A percentile compares a stretch with the other conserved stretches of the same genome.
These are phyloP conservation scores for Leptosomus discolor DNA, from an alignment of 2,113 vertebrate species.

Conservation along the genomic window DNA sequence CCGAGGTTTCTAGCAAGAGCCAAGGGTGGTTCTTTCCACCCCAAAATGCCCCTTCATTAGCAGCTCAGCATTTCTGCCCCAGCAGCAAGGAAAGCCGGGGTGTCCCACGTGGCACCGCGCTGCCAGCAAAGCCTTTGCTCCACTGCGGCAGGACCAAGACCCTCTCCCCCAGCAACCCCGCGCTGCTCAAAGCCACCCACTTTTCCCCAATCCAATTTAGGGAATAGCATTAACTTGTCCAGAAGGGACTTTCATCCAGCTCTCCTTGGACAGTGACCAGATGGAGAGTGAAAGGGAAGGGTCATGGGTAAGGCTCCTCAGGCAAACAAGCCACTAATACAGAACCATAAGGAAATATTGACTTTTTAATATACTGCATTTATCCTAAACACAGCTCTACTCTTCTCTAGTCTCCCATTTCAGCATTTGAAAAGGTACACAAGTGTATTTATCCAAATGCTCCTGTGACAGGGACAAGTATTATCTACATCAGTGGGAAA, in stretches of 20 bases:
- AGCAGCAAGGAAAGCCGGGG: not conserved
- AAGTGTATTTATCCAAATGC: not conserved
- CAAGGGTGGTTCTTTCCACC: too few species aligned
- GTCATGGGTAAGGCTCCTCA: not conserved
- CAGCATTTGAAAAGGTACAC: not conserved
- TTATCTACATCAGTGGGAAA: not conserved
- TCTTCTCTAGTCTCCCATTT: not conserved
- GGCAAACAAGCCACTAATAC: not conserved
- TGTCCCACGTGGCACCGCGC: fast-evolving
- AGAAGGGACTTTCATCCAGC: not conserved
- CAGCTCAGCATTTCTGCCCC: not conserved
- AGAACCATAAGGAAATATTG: not conserved
- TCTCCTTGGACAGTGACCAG: not conserved
- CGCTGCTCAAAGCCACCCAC: not conserved
- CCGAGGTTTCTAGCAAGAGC: not conserved
- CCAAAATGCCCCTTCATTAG: not conserved
- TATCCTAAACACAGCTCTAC: not conserved
- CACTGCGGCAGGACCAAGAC: not conserved
- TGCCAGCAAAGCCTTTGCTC: not conserved
- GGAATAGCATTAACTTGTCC: slow-evolving; percentile 7
- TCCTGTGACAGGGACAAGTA: not conserved
- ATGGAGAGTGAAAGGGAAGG: slow-evolving; percentile 31
- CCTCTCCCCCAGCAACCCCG: not conserved
- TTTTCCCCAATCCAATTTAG: not conserved
- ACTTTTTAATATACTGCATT: not conserved